Evolutionary conservation across 2,797 vertebrate genomes (phyloP).

Genomic region (Podarcis lilfordi): DNA sequence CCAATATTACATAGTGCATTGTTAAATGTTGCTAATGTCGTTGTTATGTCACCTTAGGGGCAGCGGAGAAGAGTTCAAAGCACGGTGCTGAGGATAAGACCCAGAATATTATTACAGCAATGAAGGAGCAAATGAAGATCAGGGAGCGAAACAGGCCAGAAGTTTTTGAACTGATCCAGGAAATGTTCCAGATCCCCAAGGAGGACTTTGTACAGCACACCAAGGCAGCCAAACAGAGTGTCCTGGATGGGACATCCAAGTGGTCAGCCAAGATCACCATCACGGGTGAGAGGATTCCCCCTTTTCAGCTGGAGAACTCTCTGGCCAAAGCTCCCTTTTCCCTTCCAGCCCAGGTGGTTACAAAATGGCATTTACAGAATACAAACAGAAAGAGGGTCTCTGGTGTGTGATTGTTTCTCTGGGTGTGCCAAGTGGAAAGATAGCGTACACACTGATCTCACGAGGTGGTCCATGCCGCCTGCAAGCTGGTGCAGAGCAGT

Average conservation of each 20-base stretch:
- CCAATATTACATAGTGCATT: background rate
- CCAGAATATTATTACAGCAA: slow-evolving; percentile 96
- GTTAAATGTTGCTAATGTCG: background rate
- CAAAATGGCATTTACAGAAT: background rate
- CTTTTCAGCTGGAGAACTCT: slow-evolving; percentile 4
- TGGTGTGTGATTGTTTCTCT: background rate
- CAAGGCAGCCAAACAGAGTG: slow-evolving; percentile 94
- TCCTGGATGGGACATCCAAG: slow-evolving; percentile 96
- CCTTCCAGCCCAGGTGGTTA: background rate
- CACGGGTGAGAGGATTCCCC: slow-evolving; percentile 80
- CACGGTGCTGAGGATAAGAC: slow-evolving; percentile 98
- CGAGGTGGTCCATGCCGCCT: too few species aligned
- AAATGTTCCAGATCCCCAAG: slow-evolving; percentile 93
- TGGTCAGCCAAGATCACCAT: slow-evolving; percentile 99
- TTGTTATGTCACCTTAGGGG: slow-evolving; percentile 79
- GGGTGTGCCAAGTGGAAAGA: background rate
- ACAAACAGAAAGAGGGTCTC: background rate
- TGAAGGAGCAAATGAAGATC: slow-evolving; percentile 99
- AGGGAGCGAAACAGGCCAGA: slow-evolving; percentile 95
- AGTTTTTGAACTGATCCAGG: slow-evolving; percentile 95
- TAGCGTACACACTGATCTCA: background rate
- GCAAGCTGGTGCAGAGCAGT: background rate
- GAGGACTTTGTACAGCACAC: slow-evolving; percentile 91
- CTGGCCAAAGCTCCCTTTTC: background rate
- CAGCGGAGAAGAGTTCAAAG: slow-evolving; percentile 98